Percentiles rank a stretch among this genome's conserved stretches.
Evolutionary conservation across 2,113 vertebrate species (phyloP).

Genomic region (Mixornis gularis): DNA sequence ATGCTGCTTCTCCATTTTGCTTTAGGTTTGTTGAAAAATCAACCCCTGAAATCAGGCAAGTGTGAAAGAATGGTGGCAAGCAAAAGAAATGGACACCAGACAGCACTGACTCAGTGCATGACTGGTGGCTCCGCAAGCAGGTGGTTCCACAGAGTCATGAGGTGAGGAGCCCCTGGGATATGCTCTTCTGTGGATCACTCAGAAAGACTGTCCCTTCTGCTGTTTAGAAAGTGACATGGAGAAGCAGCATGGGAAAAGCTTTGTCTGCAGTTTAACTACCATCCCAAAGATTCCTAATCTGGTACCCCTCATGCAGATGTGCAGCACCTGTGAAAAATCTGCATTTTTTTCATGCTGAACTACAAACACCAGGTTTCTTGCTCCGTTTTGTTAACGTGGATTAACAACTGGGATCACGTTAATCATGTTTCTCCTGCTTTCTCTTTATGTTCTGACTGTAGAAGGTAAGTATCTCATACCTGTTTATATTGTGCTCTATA

Average conservation of each 20-base stretch:
- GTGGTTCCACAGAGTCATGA: accelerated
- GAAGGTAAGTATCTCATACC: background rate
- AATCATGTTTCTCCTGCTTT: background rate
- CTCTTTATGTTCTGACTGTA: background rate
- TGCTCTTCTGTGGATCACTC: background rate
- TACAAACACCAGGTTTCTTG: background rate
- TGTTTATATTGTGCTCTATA: background rate
- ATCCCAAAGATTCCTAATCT: background rate
- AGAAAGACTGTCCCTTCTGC: background rate
- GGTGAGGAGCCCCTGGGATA: background rate
- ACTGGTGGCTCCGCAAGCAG: background rate
- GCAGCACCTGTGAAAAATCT: background rate
- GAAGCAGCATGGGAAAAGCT: background rate
- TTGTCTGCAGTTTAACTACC: background rate
- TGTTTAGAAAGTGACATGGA: background rate
- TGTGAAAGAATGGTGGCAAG: background rate
- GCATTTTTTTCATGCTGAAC: background rate
- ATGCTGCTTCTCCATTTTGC: background rate
- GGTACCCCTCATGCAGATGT: background rate
- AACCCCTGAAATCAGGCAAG: background rate
- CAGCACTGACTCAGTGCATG: background rate
- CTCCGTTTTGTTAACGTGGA: background rate
- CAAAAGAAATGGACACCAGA: background rate
- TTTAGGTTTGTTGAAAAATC: background rate
- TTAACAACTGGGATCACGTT: background rate